Percentiles rank a stretch among this genome's conserved stretches.
Evolutionary conservation across 2,888 invertebrate genomes (phyloP).

Genomic region (Parasteatoda lunata): DNA sequence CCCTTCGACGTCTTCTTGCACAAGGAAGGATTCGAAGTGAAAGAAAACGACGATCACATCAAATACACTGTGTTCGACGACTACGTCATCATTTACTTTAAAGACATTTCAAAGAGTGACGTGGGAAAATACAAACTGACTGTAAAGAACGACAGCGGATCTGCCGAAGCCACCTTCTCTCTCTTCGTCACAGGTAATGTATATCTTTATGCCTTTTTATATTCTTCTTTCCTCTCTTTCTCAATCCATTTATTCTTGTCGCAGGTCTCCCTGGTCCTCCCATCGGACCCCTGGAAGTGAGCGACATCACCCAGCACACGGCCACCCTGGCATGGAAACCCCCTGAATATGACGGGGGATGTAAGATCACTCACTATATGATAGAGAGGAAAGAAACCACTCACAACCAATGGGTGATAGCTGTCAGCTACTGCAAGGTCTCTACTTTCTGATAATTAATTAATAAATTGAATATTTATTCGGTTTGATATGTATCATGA

Average conservation of each 20-base stretch:
- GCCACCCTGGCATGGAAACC: constrained; percentile 94
- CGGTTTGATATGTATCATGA: too few relatives aligned
- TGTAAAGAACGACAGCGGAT: constrained; percentile 93
- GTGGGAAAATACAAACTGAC: constrained; percentile 91
- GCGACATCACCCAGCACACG: constrained; percentile 91
- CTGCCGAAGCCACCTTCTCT: constrained; percentile 86
- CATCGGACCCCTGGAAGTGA: constrained; percentile 90
- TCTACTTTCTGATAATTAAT: too few relatives aligned
- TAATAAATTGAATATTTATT: too few relatives aligned
- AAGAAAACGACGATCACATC: constrained; percentile 82
- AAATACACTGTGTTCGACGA: constrained; percentile 97
- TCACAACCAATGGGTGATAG: constrained; percentile 79
- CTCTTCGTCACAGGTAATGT: constrained; percentile 85
- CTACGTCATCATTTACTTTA: constrained; percentile 95
- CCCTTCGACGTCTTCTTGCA: constrained; percentile 91
- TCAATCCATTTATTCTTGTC: not conserved
- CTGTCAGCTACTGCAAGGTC: constrained; percentile 67
- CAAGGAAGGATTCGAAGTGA: constrained; percentile 86
- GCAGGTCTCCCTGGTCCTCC: constrained; percentile 95
- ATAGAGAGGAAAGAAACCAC: constrained; percentile 94
- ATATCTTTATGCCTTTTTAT: not conserved
- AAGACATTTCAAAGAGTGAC: constrained; percentile 91
- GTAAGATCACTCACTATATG: constrained; percentile 93
- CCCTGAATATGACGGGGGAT: constrained; percentile 93
- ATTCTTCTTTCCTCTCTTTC: not conserved